Evolutionary conservation across 2,113 vertebrate genomes (phyloP).

Genomic region (Saimiri boliviensis): DNA sequence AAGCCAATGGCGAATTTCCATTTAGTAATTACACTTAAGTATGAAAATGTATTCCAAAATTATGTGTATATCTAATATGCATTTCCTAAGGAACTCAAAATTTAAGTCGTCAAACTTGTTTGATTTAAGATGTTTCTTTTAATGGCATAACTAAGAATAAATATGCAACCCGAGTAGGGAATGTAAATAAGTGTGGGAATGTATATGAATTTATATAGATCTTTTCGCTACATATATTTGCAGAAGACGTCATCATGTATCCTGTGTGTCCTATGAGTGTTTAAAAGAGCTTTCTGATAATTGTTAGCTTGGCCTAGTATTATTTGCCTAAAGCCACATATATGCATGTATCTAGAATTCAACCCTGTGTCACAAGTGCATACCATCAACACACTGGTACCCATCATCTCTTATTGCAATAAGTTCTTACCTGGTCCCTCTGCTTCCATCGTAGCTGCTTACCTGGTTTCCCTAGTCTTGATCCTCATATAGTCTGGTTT

Average conservation of each 20-base stretch:
- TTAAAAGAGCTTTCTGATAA: not conserved
- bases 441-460: not conserved
- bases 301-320: not conserved
- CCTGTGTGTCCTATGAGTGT: not conserved
- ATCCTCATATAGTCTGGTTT: not conserved
- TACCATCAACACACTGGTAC: not conserved
- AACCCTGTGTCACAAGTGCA: not conserved
- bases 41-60: not conserved
- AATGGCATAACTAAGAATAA: not conserved
- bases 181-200: not conserved
- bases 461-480: not conserved
- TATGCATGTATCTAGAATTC: not conserved
- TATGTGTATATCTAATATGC: not conserved
- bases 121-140: not conserved
- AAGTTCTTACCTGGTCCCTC: not conserved
- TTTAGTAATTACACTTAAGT: not conserved
- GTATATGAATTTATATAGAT: not conserved
- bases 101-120: not conserved
- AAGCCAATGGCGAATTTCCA: not conserved
- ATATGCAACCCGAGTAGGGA: not conserved
- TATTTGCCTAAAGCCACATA: not conserved
- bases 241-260: not conserved
- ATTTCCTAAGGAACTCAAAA: slow-evolving; percentile 3
- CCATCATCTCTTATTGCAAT: not conserved
- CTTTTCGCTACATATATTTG: not conserved